These are phyloP conservation scores for Datnioides undecimradiatus DNA, from an alignment of 2,113 vertebrate species.

Conservation along the genomic window DNA sequence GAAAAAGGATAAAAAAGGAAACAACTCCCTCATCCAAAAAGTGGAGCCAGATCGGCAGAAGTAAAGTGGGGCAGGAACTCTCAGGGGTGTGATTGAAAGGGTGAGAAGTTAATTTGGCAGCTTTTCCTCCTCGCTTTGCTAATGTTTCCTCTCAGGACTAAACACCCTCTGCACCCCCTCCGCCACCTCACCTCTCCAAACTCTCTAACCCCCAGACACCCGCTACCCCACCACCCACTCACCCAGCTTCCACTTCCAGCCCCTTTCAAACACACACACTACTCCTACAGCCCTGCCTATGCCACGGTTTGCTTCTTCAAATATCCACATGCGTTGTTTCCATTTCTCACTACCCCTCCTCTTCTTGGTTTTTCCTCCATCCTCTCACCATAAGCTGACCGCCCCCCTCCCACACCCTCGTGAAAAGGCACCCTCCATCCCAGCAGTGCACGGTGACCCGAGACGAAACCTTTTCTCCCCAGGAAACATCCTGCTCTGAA, in stretches of 20 bases:
- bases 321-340: constrained; percentile 74
- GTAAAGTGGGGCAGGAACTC: constrained; percentile 94
- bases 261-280: constrained; percentile 14
- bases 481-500: constrained; percentile 99
- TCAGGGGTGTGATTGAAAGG: constrained; percentile 99
- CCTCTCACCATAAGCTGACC: constrained; percentile 59
- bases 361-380: constrained; percentile 58
- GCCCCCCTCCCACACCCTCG: constrained; percentile 65
- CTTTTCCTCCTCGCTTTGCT: constrained; percentile 97
- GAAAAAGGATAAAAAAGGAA: constrained; percentile 45
- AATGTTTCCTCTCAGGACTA: constrained; percentile 91
- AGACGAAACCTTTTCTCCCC: constrained; percentile 97
- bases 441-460: constrained; percentile 96
- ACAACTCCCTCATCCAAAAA: constrained; percentile 68
- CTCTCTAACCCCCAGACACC: constrained; percentile 57
- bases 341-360: constrained; percentile 69
- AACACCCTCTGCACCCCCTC: constrained; percentile 83
- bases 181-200: constrained; percentile 75
- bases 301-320: constrained; percentile 65
- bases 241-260: constrained; percentile 53
- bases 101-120: constrained; percentile 99
- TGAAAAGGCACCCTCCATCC: constrained; percentile 88
- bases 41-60: constrained; percentile 88
- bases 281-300: constrained; percentile 52
- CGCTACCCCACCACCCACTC: constrained; percentile 79